A percentile compares a stretch with the other conserved stretches of the same genome.
Evolutionary conservation across 2,113 vertebrate species (phyloP).

Genomic region (Toxotes chatareus): DNA sequence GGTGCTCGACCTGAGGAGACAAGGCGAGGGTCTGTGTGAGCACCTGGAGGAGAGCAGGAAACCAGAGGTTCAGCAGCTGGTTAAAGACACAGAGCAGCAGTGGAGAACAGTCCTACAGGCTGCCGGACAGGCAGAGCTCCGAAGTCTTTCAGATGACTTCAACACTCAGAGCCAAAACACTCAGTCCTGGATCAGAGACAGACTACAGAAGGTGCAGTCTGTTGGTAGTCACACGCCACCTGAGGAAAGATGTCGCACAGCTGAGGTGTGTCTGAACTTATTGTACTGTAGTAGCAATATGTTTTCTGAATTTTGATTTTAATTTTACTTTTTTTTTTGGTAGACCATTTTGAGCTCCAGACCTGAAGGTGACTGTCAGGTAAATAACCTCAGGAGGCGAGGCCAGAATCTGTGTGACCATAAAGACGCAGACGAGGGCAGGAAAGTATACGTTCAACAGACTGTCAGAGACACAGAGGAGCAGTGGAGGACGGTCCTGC

Average conservation of each 20-base stretch:
- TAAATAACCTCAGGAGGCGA: constrained; percentile 73
- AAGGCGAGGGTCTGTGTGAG: constrained; percentile 45
- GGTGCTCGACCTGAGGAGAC: constrained; percentile 64
- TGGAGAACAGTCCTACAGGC: constrained; percentile 70
- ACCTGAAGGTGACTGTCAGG: constrained; percentile 77
- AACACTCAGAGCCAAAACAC: constrained; percentile 60
- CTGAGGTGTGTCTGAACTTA: constrained; percentile 67
- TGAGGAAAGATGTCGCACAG: constrained; percentile 43
- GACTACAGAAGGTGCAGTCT: constrained; percentile 60
- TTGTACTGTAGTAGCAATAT: not conserved
- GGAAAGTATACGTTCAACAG: constrained; percentile 62
- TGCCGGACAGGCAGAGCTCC: constrained; percentile 54
- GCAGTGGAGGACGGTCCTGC: constrained; percentile 75
- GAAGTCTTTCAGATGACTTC: constrained; percentile 65
- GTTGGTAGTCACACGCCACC: constrained; percentile 40
- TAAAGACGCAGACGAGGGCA: constrained; percentile 52
- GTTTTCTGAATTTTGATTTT: not conserved
- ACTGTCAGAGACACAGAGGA: constrained; percentile 72
- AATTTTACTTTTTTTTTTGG: not conserved
- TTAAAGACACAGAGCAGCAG: constrained; percentile 64
- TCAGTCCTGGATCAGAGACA: constrained; percentile 75
- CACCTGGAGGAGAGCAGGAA: constrained; percentile 63
- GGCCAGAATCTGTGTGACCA: constrained; percentile 72
- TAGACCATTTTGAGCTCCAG: constrained; percentile 72
- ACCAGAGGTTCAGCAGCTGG: constrained; percentile 48